Conservation (phyloP, 2,113 vertebrate species). For the Tychaedon coryphoeus region DNA sequence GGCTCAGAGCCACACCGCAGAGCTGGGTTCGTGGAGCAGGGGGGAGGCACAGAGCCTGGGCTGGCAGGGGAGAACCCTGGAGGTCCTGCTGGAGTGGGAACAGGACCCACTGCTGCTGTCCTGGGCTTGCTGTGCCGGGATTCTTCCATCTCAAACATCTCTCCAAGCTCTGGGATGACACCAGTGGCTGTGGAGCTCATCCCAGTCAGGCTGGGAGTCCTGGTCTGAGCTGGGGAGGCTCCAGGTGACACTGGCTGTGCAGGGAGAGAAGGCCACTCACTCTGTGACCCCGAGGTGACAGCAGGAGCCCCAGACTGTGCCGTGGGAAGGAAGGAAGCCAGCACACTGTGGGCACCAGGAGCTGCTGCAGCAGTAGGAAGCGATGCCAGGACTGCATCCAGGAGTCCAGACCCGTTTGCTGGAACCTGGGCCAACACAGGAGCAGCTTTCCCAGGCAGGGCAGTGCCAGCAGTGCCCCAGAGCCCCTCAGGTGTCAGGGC, state of each 20-base stretch:
- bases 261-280: background rate
- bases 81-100: background rate
- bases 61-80: background rate
- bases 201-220: too few species aligned
- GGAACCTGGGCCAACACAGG: fast-evolving
- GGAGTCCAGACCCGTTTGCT: background rate
- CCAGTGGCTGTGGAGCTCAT: background rate
- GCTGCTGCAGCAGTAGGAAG: fast-evolving
- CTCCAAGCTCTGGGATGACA: background rate
- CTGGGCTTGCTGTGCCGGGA: too few species aligned
- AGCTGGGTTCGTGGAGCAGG: background rate
- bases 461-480: background rate
- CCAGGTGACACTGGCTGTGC: fast-evolving
- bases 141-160: background rate
- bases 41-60: background rate
- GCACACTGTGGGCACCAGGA: fast-evolving
- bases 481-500: background rate
- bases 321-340: background rate
- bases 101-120: fast-evolving
- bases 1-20: fast-evolving
- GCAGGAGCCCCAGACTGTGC: fast-evolving
- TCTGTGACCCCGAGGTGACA: fast-evolving
- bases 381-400: fast-evolving
- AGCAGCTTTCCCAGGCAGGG: background rate
- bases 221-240: background rate